Percentiles rank a stretch among this genome's conserved stretches.
phyloP scores from a whole-genome alignment of 2,797 vertebrate species.

The Myiotriccus ornatus region DNA sequence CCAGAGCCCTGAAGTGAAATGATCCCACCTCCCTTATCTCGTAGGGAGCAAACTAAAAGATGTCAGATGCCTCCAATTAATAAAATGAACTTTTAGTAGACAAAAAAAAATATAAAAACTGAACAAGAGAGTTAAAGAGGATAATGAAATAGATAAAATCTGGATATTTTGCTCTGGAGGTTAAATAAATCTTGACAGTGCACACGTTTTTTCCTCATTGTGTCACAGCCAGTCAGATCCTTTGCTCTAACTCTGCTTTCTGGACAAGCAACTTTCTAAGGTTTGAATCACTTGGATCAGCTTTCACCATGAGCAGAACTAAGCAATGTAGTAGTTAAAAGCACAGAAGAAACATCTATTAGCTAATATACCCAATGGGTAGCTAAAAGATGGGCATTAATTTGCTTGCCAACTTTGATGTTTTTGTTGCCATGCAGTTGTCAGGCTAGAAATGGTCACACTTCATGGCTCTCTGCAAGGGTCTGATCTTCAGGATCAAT shows the following conservation, averaged over 20 bases:
- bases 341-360: background rate
- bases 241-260: background rate
- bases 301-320: background rate
- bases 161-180: background rate
- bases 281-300: background rate
- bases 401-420: background rate
- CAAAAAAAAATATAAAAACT: background rate
- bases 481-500: background rate
- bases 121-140: background rate
- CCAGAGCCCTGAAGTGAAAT: background rate
- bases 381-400: background rate
- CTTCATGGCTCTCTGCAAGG: background rate
- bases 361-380: background rate
- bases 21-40: background rate
- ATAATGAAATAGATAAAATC: background rate
- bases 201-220: accelerated
- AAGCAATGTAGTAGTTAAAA: background rate
- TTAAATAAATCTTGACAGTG: background rate
- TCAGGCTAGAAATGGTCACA: background rate
- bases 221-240: background rate
- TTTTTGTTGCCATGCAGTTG: background rate
- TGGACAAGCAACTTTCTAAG: background rate
- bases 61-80: background rate
- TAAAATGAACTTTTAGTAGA: background rate
- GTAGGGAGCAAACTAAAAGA: background rate